Evolutionary conservation across 1,140 invertebrate species (phyloP).

Genomic region (Philotrypesis tridentata): DNA sequence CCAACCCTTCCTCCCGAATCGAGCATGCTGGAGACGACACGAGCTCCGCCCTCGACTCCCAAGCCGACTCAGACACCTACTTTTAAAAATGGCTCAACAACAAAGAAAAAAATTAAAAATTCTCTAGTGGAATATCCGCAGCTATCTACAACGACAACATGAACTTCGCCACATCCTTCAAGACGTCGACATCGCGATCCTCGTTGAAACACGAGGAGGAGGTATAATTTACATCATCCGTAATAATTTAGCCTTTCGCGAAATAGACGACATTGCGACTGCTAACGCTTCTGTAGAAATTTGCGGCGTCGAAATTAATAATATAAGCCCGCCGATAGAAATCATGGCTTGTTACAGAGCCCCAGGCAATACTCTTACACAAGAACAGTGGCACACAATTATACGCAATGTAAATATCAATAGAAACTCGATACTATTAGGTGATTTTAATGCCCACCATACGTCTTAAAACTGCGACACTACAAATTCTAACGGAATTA

Average conservation of each 20-base stretch:
- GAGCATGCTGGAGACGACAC: background rate
- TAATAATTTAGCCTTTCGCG: background rate
- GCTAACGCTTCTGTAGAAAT: background rate
- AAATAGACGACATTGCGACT: background rate
- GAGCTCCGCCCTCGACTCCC: background rate
- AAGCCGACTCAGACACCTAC: background rate
- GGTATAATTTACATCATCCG: slow-evolving; percentile 33
- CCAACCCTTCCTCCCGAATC: too few relatives aligned
- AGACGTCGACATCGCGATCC: slow-evolving; percentile 23
- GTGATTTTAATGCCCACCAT: slow-evolving; percentile 8
- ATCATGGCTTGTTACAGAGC: slow-evolving; percentile 11
- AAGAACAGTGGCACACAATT: too few relatives aligned
- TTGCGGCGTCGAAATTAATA: slow-evolving; percentile 10
- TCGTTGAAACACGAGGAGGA: slow-evolving; percentile 33
- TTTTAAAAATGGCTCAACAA: background rate
- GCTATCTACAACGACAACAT: background rate
- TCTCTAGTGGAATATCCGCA: slow-evolving; percentile 22
- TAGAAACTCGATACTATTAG: background rate
- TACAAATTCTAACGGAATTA: background rate
- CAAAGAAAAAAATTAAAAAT: background rate
- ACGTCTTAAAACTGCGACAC: background rate
- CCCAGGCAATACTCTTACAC: background rate
- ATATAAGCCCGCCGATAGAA: background rate
- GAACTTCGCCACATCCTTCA: background rate
- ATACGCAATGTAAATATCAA: too few relatives aligned